Conservation (phyloP, 2,888 invertebrate species). For the Melinaea marsaeus region DNA sequence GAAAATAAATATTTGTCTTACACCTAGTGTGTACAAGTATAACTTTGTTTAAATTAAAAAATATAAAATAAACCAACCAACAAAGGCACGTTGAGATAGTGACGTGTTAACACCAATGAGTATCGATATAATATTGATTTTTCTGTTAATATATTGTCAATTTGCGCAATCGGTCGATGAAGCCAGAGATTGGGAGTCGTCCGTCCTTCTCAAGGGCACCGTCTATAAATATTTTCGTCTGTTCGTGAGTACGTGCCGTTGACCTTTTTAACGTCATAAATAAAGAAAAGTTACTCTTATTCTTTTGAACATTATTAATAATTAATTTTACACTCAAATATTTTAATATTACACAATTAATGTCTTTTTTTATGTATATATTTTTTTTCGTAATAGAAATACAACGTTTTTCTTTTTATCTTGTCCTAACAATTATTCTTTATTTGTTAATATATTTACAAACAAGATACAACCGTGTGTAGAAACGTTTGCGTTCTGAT, state of each 20-base stretch:
- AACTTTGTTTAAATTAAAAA: constrained; percentile 7
- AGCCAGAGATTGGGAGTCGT: constrained; percentile 14
- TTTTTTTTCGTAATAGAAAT: too few relatives aligned
- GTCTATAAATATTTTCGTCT: constrained; percentile 51
- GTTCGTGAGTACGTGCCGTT: constrained; percentile 27
- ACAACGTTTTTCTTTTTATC: too few relatives aligned
- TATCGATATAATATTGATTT: constrained; percentile 23
- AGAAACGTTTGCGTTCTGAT: too few relatives aligned
- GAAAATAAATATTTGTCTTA: too few relatives aligned
- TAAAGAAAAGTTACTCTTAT: constrained; percentile 1
- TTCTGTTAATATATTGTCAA: constrained; percentile 21
- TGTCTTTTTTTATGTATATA: too few relatives aligned
- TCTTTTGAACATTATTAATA: neutral
- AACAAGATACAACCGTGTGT: too few relatives aligned
- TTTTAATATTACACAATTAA: too few relatives aligned
- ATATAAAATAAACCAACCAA: constrained; percentile 4
- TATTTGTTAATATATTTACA: too few relatives aligned
- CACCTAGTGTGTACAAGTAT: neutral
- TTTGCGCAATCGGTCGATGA: constrained; percentile 18
- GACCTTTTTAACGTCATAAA: constrained; percentile 26
- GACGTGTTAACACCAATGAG: constrained; percentile 6
- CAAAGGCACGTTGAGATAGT: neutral
- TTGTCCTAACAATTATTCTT: too few relatives aligned
- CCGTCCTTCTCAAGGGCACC: constrained; percentile 64
- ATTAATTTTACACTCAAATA: too few relatives aligned